Evolutionary conservation across 2,113 vertebrate species (phyloP), one percentile per base, ranked within the genome.

Genomic region (Aldabrachelys gigantea): DNA sequence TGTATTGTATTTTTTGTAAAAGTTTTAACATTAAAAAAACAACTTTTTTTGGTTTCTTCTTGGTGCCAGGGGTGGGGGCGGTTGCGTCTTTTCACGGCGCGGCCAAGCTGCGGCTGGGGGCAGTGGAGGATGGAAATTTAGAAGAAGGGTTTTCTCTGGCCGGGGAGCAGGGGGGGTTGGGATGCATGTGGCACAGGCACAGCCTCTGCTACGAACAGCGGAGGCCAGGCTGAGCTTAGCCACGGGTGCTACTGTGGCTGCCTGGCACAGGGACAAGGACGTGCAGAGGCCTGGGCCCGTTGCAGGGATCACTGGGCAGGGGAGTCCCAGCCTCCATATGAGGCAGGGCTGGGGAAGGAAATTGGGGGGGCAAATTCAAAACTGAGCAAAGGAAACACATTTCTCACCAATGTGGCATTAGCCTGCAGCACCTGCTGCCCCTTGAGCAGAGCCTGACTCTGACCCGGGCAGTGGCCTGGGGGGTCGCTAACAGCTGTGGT

Each of bases 1-100:
- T 97, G 95, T 97, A 94, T 95, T 95, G 88, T 91, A 78, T 82
- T 91, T 92, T 92, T 92, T 92, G 85, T 92, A 92, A 57, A 95
- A 96, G 79, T 84, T 83, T 80, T 59, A 95, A 93, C 92, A 94
- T 87, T 72, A 5, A 72, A 38, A 72, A 35, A 3, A 8, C 69
- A 78, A 87, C 53, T 29, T 53, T 88, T 88, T 81, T 59, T 52
- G 72, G 62, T 80, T 88, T 49, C 75, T 41, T 8, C 41, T 10
- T 3, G 22, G 25, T 12, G 10, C 69, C 62, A 9, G 25, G 13
- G 31, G 19, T 62, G 62, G 29, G 53, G 38, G 47, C 11, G 4
- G 5, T 47, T 29, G 4, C 8, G 49, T 24, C 53, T 41, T 3
- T 10, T 85, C 29, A 25, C 19, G 52, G 31, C 47, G 4, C 11